phyloP scores from a whole-genome alignment of 2,888 invertebrate genomes.

The Cryptus viduatorius region DNA sequence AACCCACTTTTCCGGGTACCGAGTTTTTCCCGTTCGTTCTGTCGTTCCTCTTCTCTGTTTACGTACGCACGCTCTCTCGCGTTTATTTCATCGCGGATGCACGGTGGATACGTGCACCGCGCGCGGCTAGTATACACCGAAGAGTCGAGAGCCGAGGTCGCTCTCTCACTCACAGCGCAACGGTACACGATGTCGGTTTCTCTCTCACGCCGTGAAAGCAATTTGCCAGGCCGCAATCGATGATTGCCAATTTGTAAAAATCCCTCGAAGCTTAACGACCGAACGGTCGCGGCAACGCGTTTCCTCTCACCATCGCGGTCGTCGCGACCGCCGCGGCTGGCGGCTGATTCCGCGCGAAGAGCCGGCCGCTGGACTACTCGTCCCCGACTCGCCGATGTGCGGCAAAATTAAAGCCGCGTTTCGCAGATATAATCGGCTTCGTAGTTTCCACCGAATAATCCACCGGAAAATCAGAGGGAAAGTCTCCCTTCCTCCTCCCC shows the following conservation, averaged over 20 bases:
- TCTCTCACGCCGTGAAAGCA: conserved; percentile 71
- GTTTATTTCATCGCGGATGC: conserved; percentile 49
- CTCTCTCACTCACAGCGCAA: conserved; percentile 10
- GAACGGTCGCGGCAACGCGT: conserved; percentile 60
- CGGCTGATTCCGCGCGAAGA: conserved; percentile 59
- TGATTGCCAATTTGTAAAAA: conserved; percentile 82
- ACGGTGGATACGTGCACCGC: conserved; percentile 14
- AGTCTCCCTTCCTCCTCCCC: background rate
- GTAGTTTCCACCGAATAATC: conserved; percentile 66
- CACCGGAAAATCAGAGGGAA: conserved; percentile 31
- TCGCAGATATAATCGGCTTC: conserved; percentile 68
- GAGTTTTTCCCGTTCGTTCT: conserved; percentile 35
- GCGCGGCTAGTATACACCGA: background rate
- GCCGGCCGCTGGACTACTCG: conserved; percentile 45
- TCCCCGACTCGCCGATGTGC: conserved; percentile 41
- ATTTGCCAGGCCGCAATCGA: conserved; percentile 78
- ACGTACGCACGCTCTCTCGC: conserved; percentile 59
- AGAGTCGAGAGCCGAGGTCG: conserved; percentile 18
- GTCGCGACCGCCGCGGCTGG: conserved; percentile 21
- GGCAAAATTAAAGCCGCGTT: conserved; percentile 62
- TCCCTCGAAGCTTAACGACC: conserved; percentile 74
- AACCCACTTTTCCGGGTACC: conserved; percentile 60
- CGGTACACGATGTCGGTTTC: background rate
- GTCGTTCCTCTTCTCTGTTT: conserved; percentile 51
- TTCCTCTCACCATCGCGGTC: conserved; percentile 35